Conservation (phyloP, 1,140 invertebrate genomes). For the Drosophila pectinifera region DNA sequence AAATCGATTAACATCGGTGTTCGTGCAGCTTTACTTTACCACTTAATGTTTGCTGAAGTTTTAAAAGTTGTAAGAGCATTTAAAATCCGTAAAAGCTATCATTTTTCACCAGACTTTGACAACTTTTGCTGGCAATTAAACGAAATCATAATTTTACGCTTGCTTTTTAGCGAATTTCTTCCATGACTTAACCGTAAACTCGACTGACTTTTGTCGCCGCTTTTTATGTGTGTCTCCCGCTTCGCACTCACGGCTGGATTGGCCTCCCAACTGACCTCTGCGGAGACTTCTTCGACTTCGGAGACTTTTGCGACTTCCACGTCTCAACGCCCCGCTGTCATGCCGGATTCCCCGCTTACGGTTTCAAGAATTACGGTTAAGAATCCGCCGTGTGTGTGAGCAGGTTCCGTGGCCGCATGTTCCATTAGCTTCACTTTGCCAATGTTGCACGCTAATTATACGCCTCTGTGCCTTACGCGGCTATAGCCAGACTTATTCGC, state of each 20-base stretch:
- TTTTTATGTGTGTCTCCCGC: too few species aligned
- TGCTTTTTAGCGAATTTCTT: slow-evolving; percentile 25
- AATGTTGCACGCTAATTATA: slow-evolving; percentile 81
- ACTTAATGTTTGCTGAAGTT: background rate
- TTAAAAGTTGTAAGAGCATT: background rate
- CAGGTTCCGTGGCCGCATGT: too few species aligned
- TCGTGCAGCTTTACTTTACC: background rate
- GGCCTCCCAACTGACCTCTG: slow-evolving; percentile 75
- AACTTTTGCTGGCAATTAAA: slow-evolving; percentile 29
- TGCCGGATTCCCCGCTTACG: slow-evolving; percentile 51
- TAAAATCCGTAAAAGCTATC: slow-evolving; percentile 3
- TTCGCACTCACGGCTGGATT: slow-evolving; percentile 22
- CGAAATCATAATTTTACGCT: slow-evolving; percentile 32
- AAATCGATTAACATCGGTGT: background rate
- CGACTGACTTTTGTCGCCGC: slow-evolving; percentile 48
- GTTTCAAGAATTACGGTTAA: slow-evolving; percentile 56
- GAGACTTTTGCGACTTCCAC: slow-evolving; percentile 4
- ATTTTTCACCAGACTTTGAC: slow-evolving; percentile 10
- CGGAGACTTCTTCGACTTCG: slow-evolving; percentile 4
- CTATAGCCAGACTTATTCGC: slow-evolving; percentile 42
- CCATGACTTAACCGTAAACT: slow-evolving; percentile 61
- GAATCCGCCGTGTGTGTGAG: slow-evolving; percentile 22
- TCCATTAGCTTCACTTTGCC: slow-evolving; percentile 62
- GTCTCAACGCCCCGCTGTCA: slow-evolving; percentile 17
- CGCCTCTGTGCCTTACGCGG: slow-evolving; percentile 79